Evolutionary conservation across 1,140 invertebrate genomes (phyloP).

Genomic region (Caenorhabditis briggsae): DNA sequence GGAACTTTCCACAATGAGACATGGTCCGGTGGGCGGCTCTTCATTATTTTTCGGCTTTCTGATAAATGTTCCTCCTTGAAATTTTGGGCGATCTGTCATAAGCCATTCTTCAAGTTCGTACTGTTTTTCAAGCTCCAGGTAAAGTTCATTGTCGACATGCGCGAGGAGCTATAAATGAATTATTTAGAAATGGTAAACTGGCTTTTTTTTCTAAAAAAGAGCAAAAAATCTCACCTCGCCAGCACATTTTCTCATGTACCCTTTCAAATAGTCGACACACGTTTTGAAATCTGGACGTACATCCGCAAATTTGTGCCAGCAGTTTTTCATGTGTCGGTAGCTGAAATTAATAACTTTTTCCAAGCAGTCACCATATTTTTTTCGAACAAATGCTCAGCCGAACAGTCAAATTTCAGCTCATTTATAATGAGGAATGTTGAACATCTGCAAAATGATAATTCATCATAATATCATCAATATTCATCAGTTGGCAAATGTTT

Average conservation of each 20-base stretch:
- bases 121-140: neutral
- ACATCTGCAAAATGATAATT: too few relatives aligned
- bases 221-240: neutral
- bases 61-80: neutral
- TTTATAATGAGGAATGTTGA: too few relatives aligned
- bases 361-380: neutral
- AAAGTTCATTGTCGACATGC: neutral
- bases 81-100: neutral
- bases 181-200: neutral
- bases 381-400: neutral
- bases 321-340: neutral
- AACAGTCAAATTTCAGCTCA: too few relatives aligned
- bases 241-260: neutral
- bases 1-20: slow-evolving; percentile 6
- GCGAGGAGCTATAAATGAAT: neutral
- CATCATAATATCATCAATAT: too few relatives aligned
- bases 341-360: neutral
- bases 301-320: neutral
- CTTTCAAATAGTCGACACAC: neutral
- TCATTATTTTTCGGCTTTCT: neutral
- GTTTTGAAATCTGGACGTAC: neutral
- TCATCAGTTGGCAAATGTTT: too few relatives aligned
- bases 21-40: neutral
- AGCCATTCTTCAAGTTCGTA: neutral
- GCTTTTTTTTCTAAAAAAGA: too few relatives aligned